A percentile compares a stretch with the other conserved stretches of the same genome.
Evolutionary conservation across 2,113 vertebrate species (phyloP).

Genomic region (Orcinus orca): DNA sequence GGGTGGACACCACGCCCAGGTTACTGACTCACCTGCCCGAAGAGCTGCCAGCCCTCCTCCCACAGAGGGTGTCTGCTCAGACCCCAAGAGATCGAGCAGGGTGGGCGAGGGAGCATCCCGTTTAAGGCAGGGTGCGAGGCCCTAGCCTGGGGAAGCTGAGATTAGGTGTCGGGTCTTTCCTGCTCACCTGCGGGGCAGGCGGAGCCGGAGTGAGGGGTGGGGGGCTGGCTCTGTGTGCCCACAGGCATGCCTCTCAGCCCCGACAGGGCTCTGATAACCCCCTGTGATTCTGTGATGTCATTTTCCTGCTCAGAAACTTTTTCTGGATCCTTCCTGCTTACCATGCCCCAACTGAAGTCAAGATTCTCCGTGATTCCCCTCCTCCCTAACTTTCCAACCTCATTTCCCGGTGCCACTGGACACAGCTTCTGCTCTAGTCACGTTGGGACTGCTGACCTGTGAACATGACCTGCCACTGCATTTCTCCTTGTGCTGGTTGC

Average conservation of each 20-base stretch:
- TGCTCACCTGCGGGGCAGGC: not conserved
- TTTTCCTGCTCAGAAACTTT: not conserved
- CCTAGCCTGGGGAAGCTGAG: not conserved
- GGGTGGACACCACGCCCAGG: not conserved
- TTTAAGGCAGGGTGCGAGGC: not conserved
- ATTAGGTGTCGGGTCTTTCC: not conserved
- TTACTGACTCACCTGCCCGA: conserved; percentile 28
- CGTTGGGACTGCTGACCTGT: not conserved
- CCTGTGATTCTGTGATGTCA: not conserved
- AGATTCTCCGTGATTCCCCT: not conserved
- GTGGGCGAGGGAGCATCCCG: not conserved
- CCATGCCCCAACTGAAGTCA: not conserved
- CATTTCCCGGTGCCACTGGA: not conserved
- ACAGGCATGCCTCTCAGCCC: not conserved
- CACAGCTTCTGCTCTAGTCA: not conserved
- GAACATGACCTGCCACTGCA: accelerated
- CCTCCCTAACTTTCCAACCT: not conserved
- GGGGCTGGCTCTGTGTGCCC: not conserved
- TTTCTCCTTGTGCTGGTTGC: not conserved
- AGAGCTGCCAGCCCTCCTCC: conserved; percentile 39
- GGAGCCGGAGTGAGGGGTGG: accelerated
- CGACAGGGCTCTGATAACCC: not conserved
- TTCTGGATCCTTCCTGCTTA: not conserved
- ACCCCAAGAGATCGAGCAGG: conserved; percentile 5
- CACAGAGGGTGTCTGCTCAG: conserved; percentile 41